phyloP scores from a whole-genome alignment of 2,888 invertebrate species.

The Campaea margaritaria region DNA sequence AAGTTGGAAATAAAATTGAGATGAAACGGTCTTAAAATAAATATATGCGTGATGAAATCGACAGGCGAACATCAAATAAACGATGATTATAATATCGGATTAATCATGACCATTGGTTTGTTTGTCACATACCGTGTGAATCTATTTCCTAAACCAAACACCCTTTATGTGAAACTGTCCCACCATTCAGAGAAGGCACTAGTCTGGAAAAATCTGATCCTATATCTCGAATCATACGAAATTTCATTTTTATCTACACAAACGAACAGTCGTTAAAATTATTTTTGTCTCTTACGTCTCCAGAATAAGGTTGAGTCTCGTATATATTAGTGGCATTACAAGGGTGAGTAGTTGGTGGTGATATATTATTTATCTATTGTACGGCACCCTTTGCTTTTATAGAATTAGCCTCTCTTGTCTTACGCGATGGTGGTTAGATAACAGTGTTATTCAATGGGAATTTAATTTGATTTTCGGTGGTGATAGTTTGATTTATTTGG shows the following conservation, averaged over 20 bases:
- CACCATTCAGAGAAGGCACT: conserved; percentile 73
- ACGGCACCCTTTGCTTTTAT: conserved; percentile 77
- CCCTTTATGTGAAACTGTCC: conserved; percentile 59
- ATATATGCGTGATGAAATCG: conserved; percentile 6
- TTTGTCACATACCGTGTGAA: conserved; percentile 37
- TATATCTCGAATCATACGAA: conserved; percentile 66
- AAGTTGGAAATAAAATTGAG: neutral
- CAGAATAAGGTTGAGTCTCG: conserved; percentile 46
- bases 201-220: conserved; percentile 80
- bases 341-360: conserved; percentile 27
- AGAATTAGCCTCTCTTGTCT: conserved; percentile 72
- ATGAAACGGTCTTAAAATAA: conserved; percentile 7
- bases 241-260: conserved; percentile 53
- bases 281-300: conserved; percentile 37
- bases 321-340: conserved; percentile 19
- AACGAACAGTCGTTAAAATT: conserved; percentile 22
- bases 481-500: conserved; percentile 27
- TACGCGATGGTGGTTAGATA: conserved; percentile 75
- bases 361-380: conserved; percentile 66
- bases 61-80: conserved; percentile 4
- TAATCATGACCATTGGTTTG: conserved; percentile 7
- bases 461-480: conserved; percentile 65
- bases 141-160: conserved; percentile 47
- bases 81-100: conserved; percentile 3
- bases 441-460: conserved; percentile 65